Base-by-base conservation (phyloP, 23 tunicate genomes). In the Oikopleura dioica region DNA sequence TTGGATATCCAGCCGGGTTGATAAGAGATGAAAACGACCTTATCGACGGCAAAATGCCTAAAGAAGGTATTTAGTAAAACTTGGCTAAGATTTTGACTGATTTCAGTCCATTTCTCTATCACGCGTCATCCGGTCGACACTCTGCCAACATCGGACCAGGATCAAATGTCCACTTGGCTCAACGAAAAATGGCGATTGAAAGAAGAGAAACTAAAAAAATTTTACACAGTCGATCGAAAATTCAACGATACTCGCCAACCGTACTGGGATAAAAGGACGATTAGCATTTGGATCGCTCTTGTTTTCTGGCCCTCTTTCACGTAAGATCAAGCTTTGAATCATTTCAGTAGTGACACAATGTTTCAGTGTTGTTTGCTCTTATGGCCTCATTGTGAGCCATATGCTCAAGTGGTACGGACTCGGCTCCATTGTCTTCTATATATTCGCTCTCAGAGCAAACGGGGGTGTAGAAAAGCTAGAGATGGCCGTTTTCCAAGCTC, bases 401-500 rank as follows among this genome's bases (percentile, higher is more conserved):
- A 59, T 79, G 23, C 80, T 81, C 0, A 81, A 94, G 12, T 83
- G 78, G 75, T 91, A 86, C 76, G 38, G 78, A 31, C 16, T 86
- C 21, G 38, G 76, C 68, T 59, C 80, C 5, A 76, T 77, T 38
- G 16, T 82, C 9, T 80, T 80, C 44, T 82, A 85, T 77, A 31
- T 91, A 0, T 33, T 68, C 34, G 78, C 76, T 35, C 76, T 83
- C 21, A 77, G 37, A 0, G 35, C 79, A 23, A 29, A 82, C 38
- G 94, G 84, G 0, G 97, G 94, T 1, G 75, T 86, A 31, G 84
- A 89, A 16, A 91, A 83, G 50, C 31, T 91, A 35, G 95, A 91
- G 78, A 83, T 91, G 87, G 35, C 87, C 16, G 38, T 86, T 2
- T 85, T 63, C 33, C 72, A 63, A 31, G 72, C 72, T n/a, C n/a